phyloP scores from a whole-genome alignment of 1,140 invertebrate genomes.

The Argopecten irradians region DNA sequence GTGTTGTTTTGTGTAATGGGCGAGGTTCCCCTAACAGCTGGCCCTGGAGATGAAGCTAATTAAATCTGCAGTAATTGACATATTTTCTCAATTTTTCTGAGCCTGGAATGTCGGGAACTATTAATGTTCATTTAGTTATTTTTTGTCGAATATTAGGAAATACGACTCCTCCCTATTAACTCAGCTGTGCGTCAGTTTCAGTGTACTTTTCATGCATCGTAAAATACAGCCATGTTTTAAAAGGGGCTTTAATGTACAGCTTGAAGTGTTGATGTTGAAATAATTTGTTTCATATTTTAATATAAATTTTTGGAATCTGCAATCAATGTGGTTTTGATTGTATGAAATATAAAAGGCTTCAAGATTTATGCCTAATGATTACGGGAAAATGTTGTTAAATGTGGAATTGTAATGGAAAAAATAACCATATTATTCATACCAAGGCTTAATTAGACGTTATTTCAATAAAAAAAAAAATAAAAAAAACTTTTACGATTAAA shows the following conservation, averaged over 20 bases:
- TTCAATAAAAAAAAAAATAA: no score
- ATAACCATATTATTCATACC: no score
- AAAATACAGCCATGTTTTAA: not conserved
- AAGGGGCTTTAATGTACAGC: not conserved
- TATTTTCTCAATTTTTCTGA: not conserved
- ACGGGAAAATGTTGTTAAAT: not conserved
- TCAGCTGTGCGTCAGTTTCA: not conserved
- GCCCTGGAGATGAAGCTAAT: not conserved
- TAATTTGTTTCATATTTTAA: not conserved
- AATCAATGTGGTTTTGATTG: not conserved
- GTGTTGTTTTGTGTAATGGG: not conserved
- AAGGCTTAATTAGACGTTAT: no score
- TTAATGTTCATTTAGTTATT: not conserved
- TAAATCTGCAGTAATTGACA: not conserved
- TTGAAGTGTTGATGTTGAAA: not conserved
- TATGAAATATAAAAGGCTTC: not conserved
- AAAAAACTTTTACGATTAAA: no score
- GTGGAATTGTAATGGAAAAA: not conserved
- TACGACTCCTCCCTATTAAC: not conserved
- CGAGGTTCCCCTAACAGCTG: not conserved
- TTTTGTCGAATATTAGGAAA: not conserved
- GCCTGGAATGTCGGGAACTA: not conserved
- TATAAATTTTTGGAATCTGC: not conserved
- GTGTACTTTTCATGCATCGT: not conserved
- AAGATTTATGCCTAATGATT: not conserved